Conservation (phyloP, 2,797 vertebrate genomes). For the Gambelia wislizenii region DNA sequence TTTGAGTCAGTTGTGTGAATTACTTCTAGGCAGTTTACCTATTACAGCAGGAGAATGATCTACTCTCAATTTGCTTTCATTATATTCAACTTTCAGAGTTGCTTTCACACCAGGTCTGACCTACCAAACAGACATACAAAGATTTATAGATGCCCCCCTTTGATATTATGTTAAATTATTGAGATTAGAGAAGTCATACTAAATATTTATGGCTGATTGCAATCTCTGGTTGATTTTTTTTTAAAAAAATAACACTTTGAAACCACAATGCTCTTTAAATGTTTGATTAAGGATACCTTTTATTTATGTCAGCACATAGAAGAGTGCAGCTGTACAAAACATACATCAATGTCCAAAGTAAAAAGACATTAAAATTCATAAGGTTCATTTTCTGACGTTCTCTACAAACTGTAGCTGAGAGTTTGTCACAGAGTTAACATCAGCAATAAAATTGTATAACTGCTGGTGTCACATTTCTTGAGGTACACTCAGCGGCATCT, state of each 20-base stretch:
- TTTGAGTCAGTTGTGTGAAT: not conserved
- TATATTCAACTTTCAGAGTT: constrained; percentile 62
- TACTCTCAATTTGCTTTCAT: constrained; percentile 37
- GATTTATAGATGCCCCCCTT: constrained; percentile 64
- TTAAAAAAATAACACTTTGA: constrained; percentile 62
- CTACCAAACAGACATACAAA: constrained; percentile 72
- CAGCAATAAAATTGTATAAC: constrained; percentile 71
- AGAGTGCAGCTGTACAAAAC: constrained; percentile 72
- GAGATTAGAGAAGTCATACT: constrained; percentile 69
- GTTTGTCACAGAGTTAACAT: constrained; percentile 70
- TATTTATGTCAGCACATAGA: constrained; percentile 74
- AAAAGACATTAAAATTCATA: constrained; percentile 73
- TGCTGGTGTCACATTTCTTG: constrained; percentile 69
- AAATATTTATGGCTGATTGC: constrained; percentile 75
- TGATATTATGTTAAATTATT: constrained; percentile 73
- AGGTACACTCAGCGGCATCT: constrained; percentile 63
- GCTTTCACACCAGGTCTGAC: constrained; percentile 63
- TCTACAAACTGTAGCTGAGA: constrained; percentile 63
- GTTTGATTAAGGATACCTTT: constrained; percentile 69
- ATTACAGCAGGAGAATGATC: not conserved
- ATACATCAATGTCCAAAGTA: constrained; percentile 71
- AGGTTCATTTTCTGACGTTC: constrained; percentile 70
- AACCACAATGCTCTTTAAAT: constrained; percentile 67
- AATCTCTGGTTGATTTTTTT: constrained; percentile 65
- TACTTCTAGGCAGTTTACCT: not conserved